Evolutionary conservation across 2,113 vertebrate genomes (phyloP).

Genomic region (Corythoichthys haematopterus): DNA sequence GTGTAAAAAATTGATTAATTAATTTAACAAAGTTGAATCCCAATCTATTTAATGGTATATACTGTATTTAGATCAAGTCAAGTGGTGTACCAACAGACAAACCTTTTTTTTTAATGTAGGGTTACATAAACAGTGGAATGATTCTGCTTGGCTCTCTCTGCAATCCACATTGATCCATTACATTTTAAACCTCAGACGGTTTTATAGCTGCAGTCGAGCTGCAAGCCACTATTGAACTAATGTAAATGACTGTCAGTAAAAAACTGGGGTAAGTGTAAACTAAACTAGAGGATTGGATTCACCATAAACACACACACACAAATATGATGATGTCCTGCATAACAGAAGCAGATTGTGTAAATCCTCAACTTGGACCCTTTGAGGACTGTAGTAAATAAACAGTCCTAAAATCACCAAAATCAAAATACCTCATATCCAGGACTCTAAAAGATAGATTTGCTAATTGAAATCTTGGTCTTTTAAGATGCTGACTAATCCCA

Average conservation of each 20-base stretch:
- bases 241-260: not conserved
- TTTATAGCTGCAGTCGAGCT: not conserved
- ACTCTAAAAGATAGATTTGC: slow-evolving; percentile 14
- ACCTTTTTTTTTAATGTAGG: not conserved
- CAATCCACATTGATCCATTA: not conserved
- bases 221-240: not conserved
- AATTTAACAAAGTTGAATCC: not conserved
- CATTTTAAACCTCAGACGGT: not conserved
- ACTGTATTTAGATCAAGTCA: not conserved
- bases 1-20: too few relatives aligned
- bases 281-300: not conserved
- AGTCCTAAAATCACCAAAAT: slow-evolving; percentile 17
- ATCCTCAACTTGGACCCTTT: slow-evolving; percentile 18
- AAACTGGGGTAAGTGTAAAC: not conserved
- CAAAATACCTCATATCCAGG: slow-evolving; percentile 24
- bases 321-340: not conserved
- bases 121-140: not conserved
- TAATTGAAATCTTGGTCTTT: slow-evolving; percentile 33
- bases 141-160: not conserved
- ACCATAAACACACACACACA: not conserved
- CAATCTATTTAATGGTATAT: not conserved
- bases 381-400: slow-evolving; percentile 40
- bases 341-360: not conserved
- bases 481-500: slow-evolving; percentile 46
- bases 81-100: not conserved